Conservation (phyloP, 2,888 invertebrate genomes). For the Drosophila kuntzei region DNA sequence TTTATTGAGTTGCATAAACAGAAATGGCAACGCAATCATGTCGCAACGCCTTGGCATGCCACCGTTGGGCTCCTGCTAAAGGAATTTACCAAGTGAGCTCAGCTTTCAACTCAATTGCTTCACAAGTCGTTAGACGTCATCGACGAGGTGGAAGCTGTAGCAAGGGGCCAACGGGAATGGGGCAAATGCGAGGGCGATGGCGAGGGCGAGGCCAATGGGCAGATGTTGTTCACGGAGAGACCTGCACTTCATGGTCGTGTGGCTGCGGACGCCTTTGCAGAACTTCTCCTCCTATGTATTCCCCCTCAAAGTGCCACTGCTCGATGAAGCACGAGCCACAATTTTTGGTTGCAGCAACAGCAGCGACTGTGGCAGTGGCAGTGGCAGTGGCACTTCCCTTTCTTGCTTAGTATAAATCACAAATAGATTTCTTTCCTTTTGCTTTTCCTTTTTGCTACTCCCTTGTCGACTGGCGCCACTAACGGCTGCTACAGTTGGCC, state of each 20-base stretch:
- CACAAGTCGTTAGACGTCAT: constrained; percentile 82
- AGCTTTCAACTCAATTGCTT: constrained; percentile 82
- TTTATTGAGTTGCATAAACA: constrained; percentile 85
- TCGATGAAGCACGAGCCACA: constrained; percentile 37
- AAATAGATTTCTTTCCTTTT: constrained; percentile 73
- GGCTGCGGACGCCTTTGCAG: constrained; percentile 42
- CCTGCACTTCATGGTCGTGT: constrained; percentile 70
- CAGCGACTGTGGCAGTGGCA: constrained; percentile 1
- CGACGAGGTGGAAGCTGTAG: constrained; percentile 44
- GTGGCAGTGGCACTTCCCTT: constrained; percentile 15
- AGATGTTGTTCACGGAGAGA: constrained; percentile 20
- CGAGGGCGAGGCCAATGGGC: constrained; percentile 13
- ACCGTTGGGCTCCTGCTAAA: constrained; percentile 15
- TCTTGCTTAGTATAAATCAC: constrained; percentile 69
- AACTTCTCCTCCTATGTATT: background rate
- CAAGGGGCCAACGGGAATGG: background rate
- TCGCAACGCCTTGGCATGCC: constrained; percentile 58
- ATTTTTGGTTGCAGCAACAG: constrained; percentile 57
- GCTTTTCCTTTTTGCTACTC: constrained; percentile 32
- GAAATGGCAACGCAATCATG: constrained; percentile 84
- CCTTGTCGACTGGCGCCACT: constrained; percentile 55
- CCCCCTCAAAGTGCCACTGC: background rate
- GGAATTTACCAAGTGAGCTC: constrained; percentile 70
- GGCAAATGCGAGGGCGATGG: constrained; percentile 10
- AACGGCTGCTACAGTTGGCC: background rate